These are phyloP conservation scores for Oscheius sp. DNA, from an alignment of 1,140 invertebrate species.

Conservation along the genomic window DNA sequence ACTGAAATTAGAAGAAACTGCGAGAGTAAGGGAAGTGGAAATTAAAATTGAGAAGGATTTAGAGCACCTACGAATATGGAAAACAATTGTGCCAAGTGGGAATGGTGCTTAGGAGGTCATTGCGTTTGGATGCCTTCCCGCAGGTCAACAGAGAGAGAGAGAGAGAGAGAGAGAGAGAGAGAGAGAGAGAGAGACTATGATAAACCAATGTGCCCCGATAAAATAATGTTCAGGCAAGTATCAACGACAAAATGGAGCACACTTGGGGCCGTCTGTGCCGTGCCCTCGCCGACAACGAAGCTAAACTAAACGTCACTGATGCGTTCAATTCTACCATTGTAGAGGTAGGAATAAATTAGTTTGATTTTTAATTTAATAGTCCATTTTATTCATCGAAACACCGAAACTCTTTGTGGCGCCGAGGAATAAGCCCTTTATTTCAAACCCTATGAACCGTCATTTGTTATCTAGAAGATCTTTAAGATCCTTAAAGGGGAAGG, in stretches of 20 bases:
- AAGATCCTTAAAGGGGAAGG: too few species aligned
- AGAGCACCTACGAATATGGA: conserved; percentile 64
- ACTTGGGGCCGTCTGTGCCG: conserved; percentile 17
- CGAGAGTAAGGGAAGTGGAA: conserved; percentile 47
- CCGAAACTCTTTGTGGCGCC: too few species aligned
- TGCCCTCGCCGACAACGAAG: conserved; percentile 31
- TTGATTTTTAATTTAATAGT: too few species aligned
- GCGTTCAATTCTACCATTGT: conserved; percentile 29
- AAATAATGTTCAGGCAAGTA: neutral
- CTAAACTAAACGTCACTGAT: conserved; percentile 25
- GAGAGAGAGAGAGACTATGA: neutral
- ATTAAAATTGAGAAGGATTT: conserved; percentile 16
- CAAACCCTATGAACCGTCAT: too few species aligned
- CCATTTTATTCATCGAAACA: too few species aligned
- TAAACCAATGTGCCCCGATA: neutral
- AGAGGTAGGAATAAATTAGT: conserved; percentile 8
- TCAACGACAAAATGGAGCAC: conserved; percentile 30
- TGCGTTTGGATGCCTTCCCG: conserved; percentile 39
- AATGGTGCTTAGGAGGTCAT: conserved; percentile 60
- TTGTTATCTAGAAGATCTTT: too few species aligned
- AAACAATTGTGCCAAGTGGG: conserved; percentile 62
- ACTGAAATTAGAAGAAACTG: conserved; percentile 61
- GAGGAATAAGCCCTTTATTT: too few species aligned
- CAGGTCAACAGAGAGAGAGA: too few species aligned
- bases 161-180: conserved; percentile 1